A percentile compares a stretch with the other conserved stretches of the same genome.
These are phyloP conservation scores for Octomys mimax DNA, from an alignment of 2,797 vertebrate genomes.

Conservation along the genomic window DNA sequence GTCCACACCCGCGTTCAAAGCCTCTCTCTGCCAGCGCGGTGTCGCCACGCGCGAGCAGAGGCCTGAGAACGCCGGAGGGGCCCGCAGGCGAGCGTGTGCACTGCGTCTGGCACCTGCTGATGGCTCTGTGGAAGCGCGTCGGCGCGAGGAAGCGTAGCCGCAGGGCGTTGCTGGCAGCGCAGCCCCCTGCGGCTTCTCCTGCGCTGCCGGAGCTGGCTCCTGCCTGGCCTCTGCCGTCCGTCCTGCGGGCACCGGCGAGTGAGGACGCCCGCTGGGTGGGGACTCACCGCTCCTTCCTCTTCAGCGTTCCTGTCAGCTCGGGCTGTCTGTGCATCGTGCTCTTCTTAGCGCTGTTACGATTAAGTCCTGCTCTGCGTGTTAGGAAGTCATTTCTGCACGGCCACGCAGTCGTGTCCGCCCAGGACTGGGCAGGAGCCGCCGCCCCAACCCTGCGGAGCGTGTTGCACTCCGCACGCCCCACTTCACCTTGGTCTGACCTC, in stretches of 20 bases:
- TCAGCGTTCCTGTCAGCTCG: constrained; percentile 1
- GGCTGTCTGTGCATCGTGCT: constrained; percentile 13
- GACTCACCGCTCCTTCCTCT: neutral
- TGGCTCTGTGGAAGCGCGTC: neutral
- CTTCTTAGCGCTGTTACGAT: neutral
- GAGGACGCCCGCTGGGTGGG: neutral
- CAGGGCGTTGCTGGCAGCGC: neutral
- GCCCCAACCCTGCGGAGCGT: neutral
- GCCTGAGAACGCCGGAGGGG: neutral
- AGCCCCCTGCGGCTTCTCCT: neutral
- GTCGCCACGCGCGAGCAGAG: neutral
- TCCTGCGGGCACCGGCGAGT: neutral
- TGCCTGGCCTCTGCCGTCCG: neutral
- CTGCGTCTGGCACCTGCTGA: neutral
- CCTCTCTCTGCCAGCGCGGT: neutral
- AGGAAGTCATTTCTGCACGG: neutral
- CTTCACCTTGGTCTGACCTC: neutral
- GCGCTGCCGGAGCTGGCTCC: neutral
- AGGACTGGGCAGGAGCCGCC: neutral
- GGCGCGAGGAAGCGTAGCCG: neutral
- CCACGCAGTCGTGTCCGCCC: neutral
- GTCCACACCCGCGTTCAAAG: neutral
- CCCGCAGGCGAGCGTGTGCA: neutral
- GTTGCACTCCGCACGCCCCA: neutral
- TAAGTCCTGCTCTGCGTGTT: neutral